Evolutionary conservation across 1,140 invertebrate species (phyloP), one percentile per base, ranked within the genome.

Genomic region (Caenorhabditis remanei): DNA sequence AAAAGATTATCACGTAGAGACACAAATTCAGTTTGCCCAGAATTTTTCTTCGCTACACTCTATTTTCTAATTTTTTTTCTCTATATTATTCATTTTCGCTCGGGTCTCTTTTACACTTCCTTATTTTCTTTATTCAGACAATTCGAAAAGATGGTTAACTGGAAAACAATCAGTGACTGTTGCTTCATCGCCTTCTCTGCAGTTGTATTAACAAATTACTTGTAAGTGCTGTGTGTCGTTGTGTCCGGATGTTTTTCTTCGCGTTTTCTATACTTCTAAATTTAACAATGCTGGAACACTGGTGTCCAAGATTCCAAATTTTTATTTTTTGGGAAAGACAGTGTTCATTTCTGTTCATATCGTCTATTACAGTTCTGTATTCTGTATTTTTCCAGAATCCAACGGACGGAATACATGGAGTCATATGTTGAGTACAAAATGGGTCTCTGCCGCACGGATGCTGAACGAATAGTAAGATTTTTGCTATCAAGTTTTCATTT

Each of bases 401-500:
- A 71, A n/a, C 8, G 65, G 46, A 46, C 65, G 8, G 65, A 71
- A n/a, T 71, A 71, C 19, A 19, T 71, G 14, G 65, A 71, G 19
- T 71, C 65, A 5, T 71, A 71, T 71, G 5, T 71, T 71, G 65
- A 71, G 8, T 71, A 71, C 24, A 71, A 46, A 71, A 71, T 71
- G 65, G 13, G 8, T 16, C 8, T 32, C 43, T 71, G 65, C 24
- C 4, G 4, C 4, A 71, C 65, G 40, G 16, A 71, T 71, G 65
- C 8, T 14, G 11, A 43, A 16, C 43, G 46, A 46, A 71, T 71
- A 46, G 65, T 71, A n/a, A 71, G 41, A 50, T 16, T 9, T 9
- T 50, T 4, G 8, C 0, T 50, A 11, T 50, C 50, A 50, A 50
- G 4, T 11, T 50, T 16, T 1, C 50, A 16, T 32, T 32, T 40